Conservation (phyloP, 2,797 vertebrate genomes). For the Neosilurus hyrtlii region DNA sequence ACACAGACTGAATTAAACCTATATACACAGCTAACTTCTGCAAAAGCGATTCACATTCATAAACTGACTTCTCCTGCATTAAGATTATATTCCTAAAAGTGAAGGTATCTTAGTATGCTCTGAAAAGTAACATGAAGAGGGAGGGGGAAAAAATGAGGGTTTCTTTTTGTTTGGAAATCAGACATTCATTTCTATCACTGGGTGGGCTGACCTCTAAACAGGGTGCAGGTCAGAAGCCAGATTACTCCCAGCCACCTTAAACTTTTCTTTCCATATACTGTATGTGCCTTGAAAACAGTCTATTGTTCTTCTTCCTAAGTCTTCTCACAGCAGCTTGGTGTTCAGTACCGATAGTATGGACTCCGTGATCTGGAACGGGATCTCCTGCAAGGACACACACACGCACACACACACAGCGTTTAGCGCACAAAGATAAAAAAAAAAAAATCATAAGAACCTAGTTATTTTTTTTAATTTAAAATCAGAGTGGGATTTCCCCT, state of each 20-base stretch:
- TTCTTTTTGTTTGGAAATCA: constrained; percentile 11
- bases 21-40: constrained; percentile 21
- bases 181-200: constrained; percentile 25
- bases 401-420: neutral
- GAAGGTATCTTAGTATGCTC: neutral
- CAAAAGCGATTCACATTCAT: constrained; percentile 53
- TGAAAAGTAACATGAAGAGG: neutral
- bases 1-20: constrained; percentile 4
- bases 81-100: constrained; percentile 6
- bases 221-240: neutral
- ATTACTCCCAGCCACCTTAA: neutral
- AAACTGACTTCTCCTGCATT: constrained; percentile 19
- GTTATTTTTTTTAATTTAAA: neutral
- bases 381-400: constrained; percentile 61
- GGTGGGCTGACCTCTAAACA: constrained; percentile 41
- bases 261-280: neutral
- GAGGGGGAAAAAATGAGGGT: neutral
- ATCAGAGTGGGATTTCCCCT: constrained; percentile 53
- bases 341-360: constrained; percentile 78
- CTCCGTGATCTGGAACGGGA: constrained; percentile 80
- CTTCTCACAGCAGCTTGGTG: constrained; percentile 26
- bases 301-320: neutral
- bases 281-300: constrained; percentile 26
- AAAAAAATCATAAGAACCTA: neutral
- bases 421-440: neutral